phyloP scores from a whole-genome alignment of 2,888 invertebrate genomes.

The Mesorhabditis sp. region DNA sequence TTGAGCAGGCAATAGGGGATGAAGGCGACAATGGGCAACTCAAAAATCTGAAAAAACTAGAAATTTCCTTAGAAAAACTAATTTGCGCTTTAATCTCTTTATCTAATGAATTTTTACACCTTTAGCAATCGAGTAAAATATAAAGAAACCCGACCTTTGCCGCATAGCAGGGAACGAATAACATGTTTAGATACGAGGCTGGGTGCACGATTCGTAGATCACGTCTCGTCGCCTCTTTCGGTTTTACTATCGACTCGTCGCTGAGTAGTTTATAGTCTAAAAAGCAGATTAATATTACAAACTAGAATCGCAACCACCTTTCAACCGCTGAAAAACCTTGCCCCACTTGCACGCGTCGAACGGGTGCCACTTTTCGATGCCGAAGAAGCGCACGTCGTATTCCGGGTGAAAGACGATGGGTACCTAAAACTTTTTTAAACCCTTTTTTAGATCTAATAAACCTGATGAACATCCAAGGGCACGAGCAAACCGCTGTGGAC shows the following conservation, averaged over 20 bases:
- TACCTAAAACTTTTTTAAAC: slow-evolving; percentile 63
- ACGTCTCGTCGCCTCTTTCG: slow-evolving; percentile 71
- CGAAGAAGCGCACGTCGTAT: slow-evolving; percentile 77
- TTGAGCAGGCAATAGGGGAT: slow-evolving; percentile 77
- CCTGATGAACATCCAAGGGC: too few species aligned
- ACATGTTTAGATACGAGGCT: slow-evolving; percentile 71
- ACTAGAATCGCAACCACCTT: slow-evolving; percentile 52
- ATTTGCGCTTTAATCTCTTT: too few species aligned
- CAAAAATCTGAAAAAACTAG: slow-evolving; percentile 56
- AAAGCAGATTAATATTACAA: slow-evolving; percentile 10
- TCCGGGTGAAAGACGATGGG: slow-evolving; percentile 76
- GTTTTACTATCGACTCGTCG: slow-evolving; percentile 69
- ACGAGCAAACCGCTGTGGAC: too few species aligned
- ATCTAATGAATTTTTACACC: too few species aligned
- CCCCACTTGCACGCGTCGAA: slow-evolving; percentile 86
- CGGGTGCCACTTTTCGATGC: slow-evolving; percentile 79
- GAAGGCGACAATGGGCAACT: slow-evolving; percentile 72
- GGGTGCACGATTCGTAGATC: slow-evolving; percentile 77
- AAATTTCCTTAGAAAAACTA: slow-evolving; percentile 70
- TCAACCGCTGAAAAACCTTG: slow-evolving; percentile 66
- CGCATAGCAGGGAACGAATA: slow-evolving; percentile 70
- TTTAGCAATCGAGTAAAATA: too few species aligned
- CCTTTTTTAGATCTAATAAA: too few species aligned
- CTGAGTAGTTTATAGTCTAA: slow-evolving; percentile 68
- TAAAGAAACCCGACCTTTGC: slow-evolving; percentile 65